Evolutionary conservation across 37 sponge, comb jelly and placozoan genomes (phyloP), one percentile per base, ranked within the genome.

Genomic region (Mnemiopsis leidyi): DNA sequence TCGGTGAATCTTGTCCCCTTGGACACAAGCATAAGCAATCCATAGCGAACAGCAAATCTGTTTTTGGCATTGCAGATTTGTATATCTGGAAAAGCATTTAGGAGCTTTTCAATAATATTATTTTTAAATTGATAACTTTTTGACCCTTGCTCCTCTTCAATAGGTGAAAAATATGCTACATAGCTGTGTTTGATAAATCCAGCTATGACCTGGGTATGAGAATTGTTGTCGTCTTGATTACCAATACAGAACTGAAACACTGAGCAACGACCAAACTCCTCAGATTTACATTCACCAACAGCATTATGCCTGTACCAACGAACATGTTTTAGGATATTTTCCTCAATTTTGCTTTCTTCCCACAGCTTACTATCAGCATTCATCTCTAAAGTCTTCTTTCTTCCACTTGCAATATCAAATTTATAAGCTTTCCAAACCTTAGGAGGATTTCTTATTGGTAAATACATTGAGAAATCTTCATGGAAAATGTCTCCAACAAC

Each of bases 241-340:
- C 61, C 61, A 25, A 85, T 85, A 33, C 90, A 85, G 39, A 85
- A 85, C 48, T 85, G 90, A 33, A 85, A 85, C 25, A 85, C 90
- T 38, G 90, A 85, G 25, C 90, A 85, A 61, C 61, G 23, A 39
- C 90, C 90, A 85, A 85, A 40, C 23, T 32, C 36, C 24, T 85
- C 90, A 29, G 90, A 61, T 16, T 39, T 85, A 23, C 90, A 85
- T 40, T 18, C n/a, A 39, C 61, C 90, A 40, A 85, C 90, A 38
- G 61, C 61, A 40, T 85, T 85, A 39, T 38, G 40, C 13, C 90
- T 39, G 36, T 85, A 38, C 40, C 40, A 85, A 39, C 36, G 61
- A 23, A 85, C 61, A 2, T 38, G 25, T 26, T 40, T 85, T 0
- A 85, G 13, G 21, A 85, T 85, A 3, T 85, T 40, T 40, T 85